Conservation (phyloP, 2,888 invertebrate species). For the Antitype chi region DNA sequence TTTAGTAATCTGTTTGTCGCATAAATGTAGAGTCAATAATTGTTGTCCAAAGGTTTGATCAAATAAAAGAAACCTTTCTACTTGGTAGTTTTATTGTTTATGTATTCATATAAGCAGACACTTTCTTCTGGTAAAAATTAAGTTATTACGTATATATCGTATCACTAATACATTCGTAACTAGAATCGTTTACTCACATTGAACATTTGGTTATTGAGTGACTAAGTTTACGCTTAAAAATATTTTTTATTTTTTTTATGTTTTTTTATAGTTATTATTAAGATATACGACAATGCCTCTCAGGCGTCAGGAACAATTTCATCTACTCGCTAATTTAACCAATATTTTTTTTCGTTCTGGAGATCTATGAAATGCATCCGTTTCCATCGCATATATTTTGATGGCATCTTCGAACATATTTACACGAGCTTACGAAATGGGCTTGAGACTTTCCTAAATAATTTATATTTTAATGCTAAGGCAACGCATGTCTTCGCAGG, state of each 20-base stretch:
- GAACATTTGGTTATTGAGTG: conserved; percentile 90
- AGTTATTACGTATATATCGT: conserved; percentile 90
- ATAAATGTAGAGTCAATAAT: conserved; percentile 14
- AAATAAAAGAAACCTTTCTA: conserved; percentile 76
- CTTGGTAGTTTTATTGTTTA: conserved; percentile 90
- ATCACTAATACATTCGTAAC: conserved; percentile 90
- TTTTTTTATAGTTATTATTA: conserved; percentile 79
- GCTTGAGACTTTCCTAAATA: conserved; percentile 53
- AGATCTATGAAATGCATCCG: conserved; percentile 81
- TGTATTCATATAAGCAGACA: conserved; percentile 90
- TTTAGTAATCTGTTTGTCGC: conserved; percentile 2
- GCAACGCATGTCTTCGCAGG: conserved; percentile 56
- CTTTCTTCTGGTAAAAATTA: conserved; percentile 89
- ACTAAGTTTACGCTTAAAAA: conserved; percentile 87
- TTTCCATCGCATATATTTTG: conserved; percentile 88
- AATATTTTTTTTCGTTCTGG: conserved; percentile 80
- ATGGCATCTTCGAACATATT: conserved; percentile 65
- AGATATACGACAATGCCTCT: conserved; percentile 89
- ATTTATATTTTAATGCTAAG: conserved; percentile 62
- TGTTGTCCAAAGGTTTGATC: conserved; percentile 22
- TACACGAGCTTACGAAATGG: conserved; percentile 63
- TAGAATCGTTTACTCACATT: conserved; percentile 90
- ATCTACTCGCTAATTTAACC: conserved; percentile 89
- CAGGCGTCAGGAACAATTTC: conserved; percentile 90
- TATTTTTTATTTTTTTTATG: conserved; percentile 69